phyloP scores from a whole-genome alignment of 2,888 invertebrate genomes.

The Tholera decimalis region DNA sequence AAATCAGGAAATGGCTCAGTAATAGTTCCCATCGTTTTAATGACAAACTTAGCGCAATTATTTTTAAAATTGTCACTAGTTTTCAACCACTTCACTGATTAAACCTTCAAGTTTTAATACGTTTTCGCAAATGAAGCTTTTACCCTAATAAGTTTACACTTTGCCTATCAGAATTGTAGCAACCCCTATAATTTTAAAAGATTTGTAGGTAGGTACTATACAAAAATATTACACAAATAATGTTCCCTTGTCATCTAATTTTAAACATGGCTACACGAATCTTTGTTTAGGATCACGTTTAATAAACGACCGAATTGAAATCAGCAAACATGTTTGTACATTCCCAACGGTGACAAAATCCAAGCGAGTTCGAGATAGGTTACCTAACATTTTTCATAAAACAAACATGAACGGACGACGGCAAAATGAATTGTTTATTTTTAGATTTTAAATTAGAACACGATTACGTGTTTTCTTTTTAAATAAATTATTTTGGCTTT shows the following conservation, averaged over 20 bases:
- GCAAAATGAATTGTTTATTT: conserved; percentile 40
- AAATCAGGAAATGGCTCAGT: neutral
- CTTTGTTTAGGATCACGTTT: conserved; percentile 66
- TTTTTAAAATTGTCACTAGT: neutral
- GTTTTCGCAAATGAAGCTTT: conserved; percentile 15
- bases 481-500: conserved; percentile 14
- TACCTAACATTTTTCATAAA: conserved; percentile 35
- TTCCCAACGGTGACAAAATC: conserved; percentile 43
- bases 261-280: conserved; percentile 45
- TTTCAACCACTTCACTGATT: conserved; percentile 14
- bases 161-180: conserved; percentile 2
- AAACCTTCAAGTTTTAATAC: conserved; percentile 21
- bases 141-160: conserved; percentile 25
- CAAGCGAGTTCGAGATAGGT: conserved; percentile 37
- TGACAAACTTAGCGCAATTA: neutral
- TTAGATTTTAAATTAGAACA: conserved; percentile 21
- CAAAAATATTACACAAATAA: conserved; percentile 22
- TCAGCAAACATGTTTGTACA: conserved; percentile 45
- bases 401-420: conserved; percentile 31
- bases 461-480: conserved; percentile 4
- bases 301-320: conserved; percentile 59
- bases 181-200: conserved; percentile 27
- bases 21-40: neutral
- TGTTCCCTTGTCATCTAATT: conserved; percentile 41
- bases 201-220: conserved; percentile 15